These are phyloP conservation scores for Psettodes erumei DNA, from an alignment of 2,113 vertebrate genomes.

Conservation along the genomic window DNA sequence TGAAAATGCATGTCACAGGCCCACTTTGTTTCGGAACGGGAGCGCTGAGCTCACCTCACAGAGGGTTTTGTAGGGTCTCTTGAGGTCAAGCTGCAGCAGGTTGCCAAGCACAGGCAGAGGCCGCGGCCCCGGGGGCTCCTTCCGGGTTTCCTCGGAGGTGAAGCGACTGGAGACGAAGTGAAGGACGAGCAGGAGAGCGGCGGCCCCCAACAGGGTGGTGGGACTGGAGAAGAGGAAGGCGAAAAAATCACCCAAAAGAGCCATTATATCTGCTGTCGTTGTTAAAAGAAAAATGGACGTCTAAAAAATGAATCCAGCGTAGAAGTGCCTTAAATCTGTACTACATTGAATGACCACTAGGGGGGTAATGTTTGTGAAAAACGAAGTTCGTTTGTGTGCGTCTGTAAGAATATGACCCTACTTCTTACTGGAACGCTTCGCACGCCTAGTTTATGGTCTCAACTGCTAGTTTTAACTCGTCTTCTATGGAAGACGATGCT, in stretches of 20 bases:
- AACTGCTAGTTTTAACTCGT: too few species aligned
- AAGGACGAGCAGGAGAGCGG: constrained; percentile 55
- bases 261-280: constrained; percentile 39
- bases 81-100: constrained; percentile 76
- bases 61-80: constrained; percentile 59
- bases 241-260: constrained; percentile 35
- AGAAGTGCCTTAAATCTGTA: too few species aligned
- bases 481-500: too few species aligned
- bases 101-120: constrained; percentile 77
- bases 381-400: too few species aligned
- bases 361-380: too few species aligned
- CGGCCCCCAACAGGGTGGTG: constrained; percentile 47
- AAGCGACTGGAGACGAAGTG: constrained; percentile 31
- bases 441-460: too few species aligned
- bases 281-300: too few species aligned
- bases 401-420: too few species aligned
- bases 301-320: too few species aligned
- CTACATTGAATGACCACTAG: too few species aligned
- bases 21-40: not conserved
- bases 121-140: constrained; percentile 76
- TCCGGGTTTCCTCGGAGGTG: not conserved
- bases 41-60: constrained; percentile 47
- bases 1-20: not conserved
- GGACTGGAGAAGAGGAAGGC: constrained; percentile 27
- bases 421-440: too few species aligned